Evolutionary conservation across 2,888 invertebrate genomes (phyloP), one percentile per base, ranked within the genome.

Genomic region (Sturmia bella): DNA sequence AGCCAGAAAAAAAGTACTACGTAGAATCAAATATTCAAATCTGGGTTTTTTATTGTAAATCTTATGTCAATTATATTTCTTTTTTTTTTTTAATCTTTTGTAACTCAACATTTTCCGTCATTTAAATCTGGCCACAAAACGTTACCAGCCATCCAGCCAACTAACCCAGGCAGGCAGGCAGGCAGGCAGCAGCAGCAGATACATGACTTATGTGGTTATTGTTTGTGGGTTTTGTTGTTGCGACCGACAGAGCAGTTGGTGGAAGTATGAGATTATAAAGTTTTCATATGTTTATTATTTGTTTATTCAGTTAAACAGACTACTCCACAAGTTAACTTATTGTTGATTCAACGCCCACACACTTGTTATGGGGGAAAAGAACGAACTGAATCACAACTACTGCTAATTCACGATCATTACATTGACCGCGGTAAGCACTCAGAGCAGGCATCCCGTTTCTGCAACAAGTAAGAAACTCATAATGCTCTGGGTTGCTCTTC

Each of bases 21-120:
- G 63, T 70, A 77, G 77, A 77, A 77, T 70, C 69, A 77, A 70
- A 77, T 48, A 77, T 63, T 77, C 39, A 77, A 77, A 77, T 77
- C 69, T 70, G 45, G 52, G 48, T 50, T 63, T 74, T 39, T 48
- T 50, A 45, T 73, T 63, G 37, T 52, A 75, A 59, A 59, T 17
- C 61, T 45, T 69, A 41, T 61, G 64, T 76, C 27, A 59, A 75
- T 45, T 75, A 43, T 50, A 43, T 27, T 32, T 21, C 9, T 63
- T 32, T 19, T 21, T 59, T 41, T 56, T 69, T 41, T 39, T 63
- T 32, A 6, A 32, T 43, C 17, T 48, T 50, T 48, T 66, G 12
- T 15, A 52, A 68, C 11, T 19, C 39, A 76, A 76, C 68, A 68
- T 76, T 69, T 69, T 76, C 69, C 69, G 59, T 61, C 76, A 76